Evolutionary conservation across 2,797 vertebrate genomes (phyloP), one percentile per base, ranked within the genome.

Genomic region (Semotilus atromaculatus): DNA sequence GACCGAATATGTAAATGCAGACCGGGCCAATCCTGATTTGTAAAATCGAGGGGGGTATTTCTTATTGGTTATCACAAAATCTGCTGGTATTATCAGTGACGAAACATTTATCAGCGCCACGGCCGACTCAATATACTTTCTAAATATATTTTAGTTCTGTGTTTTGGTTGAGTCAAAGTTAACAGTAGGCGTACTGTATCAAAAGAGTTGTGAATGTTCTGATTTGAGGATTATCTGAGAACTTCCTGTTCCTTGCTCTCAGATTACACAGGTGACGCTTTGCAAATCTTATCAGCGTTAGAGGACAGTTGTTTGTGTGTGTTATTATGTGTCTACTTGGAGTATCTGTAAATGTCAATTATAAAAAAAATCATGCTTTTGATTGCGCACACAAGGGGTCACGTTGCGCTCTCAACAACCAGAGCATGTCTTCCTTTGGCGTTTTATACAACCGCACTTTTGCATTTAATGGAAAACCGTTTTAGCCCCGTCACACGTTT

Each of bases 41-140:
- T 94, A 91, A 91, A 94, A 93, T 92, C 92, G 88, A 90, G 81
- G 91, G 60, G 94, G 93, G 92, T 93, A 91, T 92, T 90, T 91
- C 83, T 92, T 91, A 94, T 95, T 95, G 95, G 94, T 93, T 91
- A 92, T 93, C 91, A 94, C 93, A 62, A 94, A 95, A 94, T 93
- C 91, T 93, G 94, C 86, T 90, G 71, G 68, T 77, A 84, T 66
- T 76, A 73, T 55, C 48, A 74, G 81, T 82, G 84, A 80, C 77
- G 76, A 83, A 88, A 88, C 82, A 86, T 88, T 73, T 86, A 82
- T 86, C 77, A 85, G 73, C 40, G 70, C 84, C 74, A 85, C 26
- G n/a, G 45, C 74, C 31, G 72, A 78, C 60, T 29, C n/a, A 40
- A 72, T 85, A 16, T 58, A 23, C 64, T 86, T 86, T 86, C 34